A percentile compares a stretch with the other conserved stretches of the same genome.
Evolutionary conservation across 1,140 invertebrate species (phyloP).

Genomic region (Anagrus nilaparvatae): DNA sequence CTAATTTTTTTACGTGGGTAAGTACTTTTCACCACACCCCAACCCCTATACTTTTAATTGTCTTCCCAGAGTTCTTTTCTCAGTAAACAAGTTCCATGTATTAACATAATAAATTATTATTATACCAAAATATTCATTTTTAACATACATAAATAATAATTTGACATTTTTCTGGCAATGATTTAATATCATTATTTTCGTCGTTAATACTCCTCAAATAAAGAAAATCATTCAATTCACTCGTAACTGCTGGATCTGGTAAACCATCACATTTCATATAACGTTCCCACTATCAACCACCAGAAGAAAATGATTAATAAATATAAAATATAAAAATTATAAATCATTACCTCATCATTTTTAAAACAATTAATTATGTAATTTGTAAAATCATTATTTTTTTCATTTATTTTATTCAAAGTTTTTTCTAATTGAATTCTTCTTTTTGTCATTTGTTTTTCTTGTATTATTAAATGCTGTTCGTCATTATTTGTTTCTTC

Average conservation of each 20-base stretch:
- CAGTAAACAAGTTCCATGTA: too few species aligned
- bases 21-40: too few species aligned
- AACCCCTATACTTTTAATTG: too few species aligned
- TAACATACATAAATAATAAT: conserved; percentile 30
- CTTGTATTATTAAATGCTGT: conserved; percentile 16
- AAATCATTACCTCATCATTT: conserved; percentile 23
- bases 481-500: conserved; percentile 23
- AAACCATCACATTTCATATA: conserved; percentile 53
- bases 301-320: background rate
- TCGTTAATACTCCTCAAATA: conserved; percentile 48
- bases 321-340: background rate
- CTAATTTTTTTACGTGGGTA: too few species aligned
- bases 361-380: conserved; percentile 15
- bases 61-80: too few species aligned
- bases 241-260: conserved; percentile 47
- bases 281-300: conserved; percentile 45
- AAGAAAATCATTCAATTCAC: conserved; percentile 51
- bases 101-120: too few species aligned
- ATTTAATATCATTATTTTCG: conserved; percentile 36
- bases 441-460: conserved; percentile 16
- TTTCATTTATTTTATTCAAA: conserved; percentile 9
- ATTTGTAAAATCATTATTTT: conserved; percentile 18
- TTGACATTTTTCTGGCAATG: conserved; percentile 24
- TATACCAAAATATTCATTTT: too few species aligned
- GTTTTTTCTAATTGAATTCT: conserved; percentile 24